phyloP scores from a whole-genome alignment of 1,140 invertebrate species.

The Scaptomyza hsui region DNA sequence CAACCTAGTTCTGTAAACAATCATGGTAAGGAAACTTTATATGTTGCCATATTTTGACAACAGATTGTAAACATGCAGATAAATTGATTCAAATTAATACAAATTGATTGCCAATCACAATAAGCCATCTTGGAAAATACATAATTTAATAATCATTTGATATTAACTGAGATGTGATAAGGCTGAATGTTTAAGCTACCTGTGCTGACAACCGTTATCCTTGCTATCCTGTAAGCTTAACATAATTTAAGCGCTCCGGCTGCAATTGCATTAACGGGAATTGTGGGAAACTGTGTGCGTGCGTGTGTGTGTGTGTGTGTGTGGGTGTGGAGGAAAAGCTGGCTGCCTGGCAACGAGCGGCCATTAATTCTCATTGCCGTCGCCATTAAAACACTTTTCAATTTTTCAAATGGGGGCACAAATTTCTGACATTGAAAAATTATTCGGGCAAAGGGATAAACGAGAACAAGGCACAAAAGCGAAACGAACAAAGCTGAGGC shows the following conservation, averaged over 20 bases:
- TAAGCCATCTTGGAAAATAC: neutral
- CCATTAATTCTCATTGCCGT: slow-evolving; percentile 78
- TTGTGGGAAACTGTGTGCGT: slow-evolving; percentile 30
- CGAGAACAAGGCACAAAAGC: slow-evolving; percentile 12
- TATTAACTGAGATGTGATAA: neutral
- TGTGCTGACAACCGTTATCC: neutral
- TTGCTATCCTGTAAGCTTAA: slow-evolving; percentile 4
- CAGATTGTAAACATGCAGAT: neutral
- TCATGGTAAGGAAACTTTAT: too few relatives aligned
- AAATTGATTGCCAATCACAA: neutral
- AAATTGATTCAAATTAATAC: neutral
- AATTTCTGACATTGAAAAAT: slow-evolving; percentile 80
- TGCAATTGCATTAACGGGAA: slow-evolving; percentile 47
- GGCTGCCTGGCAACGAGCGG: slow-evolving; percentile 53
- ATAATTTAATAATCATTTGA: neutral
- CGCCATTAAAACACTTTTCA: slow-evolving; percentile 78
- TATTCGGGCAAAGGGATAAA: slow-evolving; percentile 53
- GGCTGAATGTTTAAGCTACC: neutral
- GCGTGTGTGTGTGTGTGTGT: slow-evolving; percentile 21
- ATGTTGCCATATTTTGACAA: too few relatives aligned
- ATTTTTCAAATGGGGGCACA: slow-evolving; percentile 68
- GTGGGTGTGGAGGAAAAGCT: slow-evolving; percentile 44
- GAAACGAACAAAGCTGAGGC: slow-evolving; percentile 16
- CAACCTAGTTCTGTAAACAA: too few relatives aligned
- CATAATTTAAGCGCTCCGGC: slow-evolving; percentile 32